Evolutionary conservation across 2,113 vertebrate genomes (phyloP).

Genomic region (Rynchops niger): DNA sequence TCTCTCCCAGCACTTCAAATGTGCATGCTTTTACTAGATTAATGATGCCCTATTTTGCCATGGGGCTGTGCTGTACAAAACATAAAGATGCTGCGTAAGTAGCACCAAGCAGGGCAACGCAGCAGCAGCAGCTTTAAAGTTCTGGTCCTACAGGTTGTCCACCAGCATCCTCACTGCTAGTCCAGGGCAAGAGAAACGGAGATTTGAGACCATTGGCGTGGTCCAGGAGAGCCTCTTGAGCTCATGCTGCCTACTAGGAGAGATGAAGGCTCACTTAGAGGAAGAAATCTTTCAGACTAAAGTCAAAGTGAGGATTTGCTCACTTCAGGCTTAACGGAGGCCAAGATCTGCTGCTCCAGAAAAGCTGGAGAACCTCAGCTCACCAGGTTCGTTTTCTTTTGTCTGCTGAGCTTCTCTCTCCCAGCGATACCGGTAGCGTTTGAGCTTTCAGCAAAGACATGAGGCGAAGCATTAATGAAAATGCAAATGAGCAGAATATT

Average conservation of each 20-base stretch:
- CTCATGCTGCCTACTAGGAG: background rate
- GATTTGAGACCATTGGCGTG: background rate
- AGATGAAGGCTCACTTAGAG: background rate
- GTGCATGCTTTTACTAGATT: background rate
- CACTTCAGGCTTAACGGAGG: background rate
- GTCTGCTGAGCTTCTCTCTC: background rate
- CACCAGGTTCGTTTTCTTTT: background rate
- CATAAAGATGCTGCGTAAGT: fast-evolving
- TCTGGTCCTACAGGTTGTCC: background rate
- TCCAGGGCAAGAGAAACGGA: background rate
- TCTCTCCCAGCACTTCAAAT: background rate
- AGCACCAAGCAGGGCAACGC: background rate
- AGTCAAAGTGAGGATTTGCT: background rate
- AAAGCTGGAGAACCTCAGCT: background rate
- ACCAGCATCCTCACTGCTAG: fast-evolving
- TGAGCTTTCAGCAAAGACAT: background rate
- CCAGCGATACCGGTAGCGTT: fast-evolving
- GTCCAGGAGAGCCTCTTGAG: background rate
- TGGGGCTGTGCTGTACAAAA: background rate
- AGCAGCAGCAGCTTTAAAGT: background rate
- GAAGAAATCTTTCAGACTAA: background rate
- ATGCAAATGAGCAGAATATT: background rate
- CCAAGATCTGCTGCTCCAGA: background rate
- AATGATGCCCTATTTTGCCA: background rate
- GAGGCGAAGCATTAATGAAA: background rate